Evolutionary conservation across 2,888 invertebrate species (phyloP).

Genomic region (Eupithecia vulgata): DNA sequence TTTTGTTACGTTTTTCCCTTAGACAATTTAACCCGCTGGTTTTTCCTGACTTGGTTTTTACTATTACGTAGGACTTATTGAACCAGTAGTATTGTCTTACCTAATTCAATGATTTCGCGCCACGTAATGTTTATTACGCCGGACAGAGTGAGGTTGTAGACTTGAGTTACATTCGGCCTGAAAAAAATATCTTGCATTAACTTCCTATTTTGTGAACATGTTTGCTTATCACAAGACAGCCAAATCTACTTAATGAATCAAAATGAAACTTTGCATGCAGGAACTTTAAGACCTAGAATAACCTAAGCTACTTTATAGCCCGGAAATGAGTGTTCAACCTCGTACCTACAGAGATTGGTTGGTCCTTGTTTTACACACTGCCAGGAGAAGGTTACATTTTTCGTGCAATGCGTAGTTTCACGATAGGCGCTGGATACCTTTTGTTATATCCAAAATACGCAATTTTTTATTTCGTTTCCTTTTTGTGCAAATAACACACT

Average conservation of each 20-base stretch:
- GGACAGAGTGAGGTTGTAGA: slow-evolving; percentile 92
- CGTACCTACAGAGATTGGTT: too few species aligned
- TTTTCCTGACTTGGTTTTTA: not conserved
- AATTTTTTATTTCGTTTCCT: too few species aligned
- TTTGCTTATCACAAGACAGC: not conserved
- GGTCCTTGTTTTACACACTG: too few species aligned
- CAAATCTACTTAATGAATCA: not conserved
- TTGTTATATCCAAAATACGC: too few species aligned
- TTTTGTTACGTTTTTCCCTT: not conserved
- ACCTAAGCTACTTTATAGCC: not conserved
- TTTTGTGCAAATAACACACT: too few species aligned
- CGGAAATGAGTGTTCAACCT: too few species aligned
- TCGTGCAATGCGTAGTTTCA: too few species aligned
- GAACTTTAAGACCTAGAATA: not conserved
- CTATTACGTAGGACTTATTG: not conserved
- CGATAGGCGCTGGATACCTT: too few species aligned
- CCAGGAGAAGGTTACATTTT: too few species aligned
- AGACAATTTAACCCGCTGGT: too few species aligned
- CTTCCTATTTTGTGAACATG: not conserved
- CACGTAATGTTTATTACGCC: slow-evolving; percentile 91
- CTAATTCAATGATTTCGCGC: slow-evolving; percentile 90
- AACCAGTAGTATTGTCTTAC: slow-evolving; percentile 60
- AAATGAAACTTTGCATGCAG: not conserved
- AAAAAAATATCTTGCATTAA: not conserved
- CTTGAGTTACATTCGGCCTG: slow-evolving; percentile 77